Percentiles rank a stretch among this genome's conserved stretches.
phyloP scores from a whole-genome alignment of 2,797 vertebrate genomes.

The Sphenopsis melanotis region DNA sequence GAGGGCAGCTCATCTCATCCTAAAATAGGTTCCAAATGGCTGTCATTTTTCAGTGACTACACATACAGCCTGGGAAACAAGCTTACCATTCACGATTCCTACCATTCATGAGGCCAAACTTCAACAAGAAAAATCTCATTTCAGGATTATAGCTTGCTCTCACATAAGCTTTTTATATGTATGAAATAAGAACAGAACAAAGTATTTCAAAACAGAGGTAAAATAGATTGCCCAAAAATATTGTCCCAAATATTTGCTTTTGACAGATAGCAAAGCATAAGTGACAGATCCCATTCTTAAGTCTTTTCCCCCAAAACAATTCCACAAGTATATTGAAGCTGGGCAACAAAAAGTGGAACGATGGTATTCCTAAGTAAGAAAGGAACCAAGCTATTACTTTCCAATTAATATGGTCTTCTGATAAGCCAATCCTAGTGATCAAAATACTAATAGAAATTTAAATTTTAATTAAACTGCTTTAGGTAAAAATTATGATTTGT shows the following conservation, averaged over 20 bases:
- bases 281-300: not conserved
- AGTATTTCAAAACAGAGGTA: not conserved
- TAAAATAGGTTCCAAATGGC: not conserved
- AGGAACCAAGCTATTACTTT: not conserved
- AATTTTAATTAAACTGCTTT: not conserved
- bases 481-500: not conserved
- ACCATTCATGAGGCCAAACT: not conserved
- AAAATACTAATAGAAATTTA: not conserved
- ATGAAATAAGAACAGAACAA: not conserved
- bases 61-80: not conserved
- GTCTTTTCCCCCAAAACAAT: not conserved
- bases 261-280: not conserved
- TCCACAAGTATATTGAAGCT: not conserved
- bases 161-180: not conserved
- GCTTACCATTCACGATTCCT: not conserved
- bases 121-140: not conserved
- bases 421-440: not conserved
- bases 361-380: not conserved
- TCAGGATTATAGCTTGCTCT: not conserved
- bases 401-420: not conserved
- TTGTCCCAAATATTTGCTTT: not conserved
- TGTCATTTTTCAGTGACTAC: not conserved
- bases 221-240: not conserved
- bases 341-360: not conserved
- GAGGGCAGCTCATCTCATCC: not conserved